Base-by-base conservation (phyloP, 2,888 invertebrate genomes). In the Phoenoteleia sp. region DNA sequence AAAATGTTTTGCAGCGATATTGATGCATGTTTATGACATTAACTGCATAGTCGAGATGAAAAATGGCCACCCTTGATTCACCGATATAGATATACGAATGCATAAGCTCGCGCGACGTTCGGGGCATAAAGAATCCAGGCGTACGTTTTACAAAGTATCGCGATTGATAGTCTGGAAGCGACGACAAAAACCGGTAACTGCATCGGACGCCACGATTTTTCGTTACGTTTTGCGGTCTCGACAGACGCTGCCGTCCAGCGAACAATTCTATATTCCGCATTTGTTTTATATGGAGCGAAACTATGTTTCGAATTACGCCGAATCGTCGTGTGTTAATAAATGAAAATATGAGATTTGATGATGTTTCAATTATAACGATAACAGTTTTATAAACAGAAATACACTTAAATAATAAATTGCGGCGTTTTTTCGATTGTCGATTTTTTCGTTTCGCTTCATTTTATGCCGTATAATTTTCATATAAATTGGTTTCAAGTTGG, bases 101-200 rank as follows among this genome's bases (percentile, higher is more conserved):
- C 49, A 67, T 52, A 69, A 69, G 54, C 75, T 64, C 75, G 75
- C 56, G 75, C 75, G 77, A 79, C 69, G 62, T 79, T 45, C 69
- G 21, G 52, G 49, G 64, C 56, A 80, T 81, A 77, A 62, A 81
- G 81, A 81, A 81, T 62, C 42, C 47, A 56, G 49, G 45, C 71
- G 36, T 62, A 56, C 74, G 45, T 56, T 77, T 77, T 77, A 77
- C 72, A 77, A 81, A 85, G 72, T 74, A 72, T 67, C 42, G 60
- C 67, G 81, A 85, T 85, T 77, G 84, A 81, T 81, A 77, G 74
- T 81, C 81, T 39, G 74, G 64, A 56, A 74, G 49, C 80, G 66
- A 66, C 77, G 72, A 54, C 76, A 84, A 84, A 84, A 84, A 84
- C 81, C 76, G 76, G 84, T 84, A 81, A 84, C 81, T 77, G 71